Base-by-base conservation (phyloP, 2,888 invertebrate genomes). In the Drosophila picticornis region DNA sequence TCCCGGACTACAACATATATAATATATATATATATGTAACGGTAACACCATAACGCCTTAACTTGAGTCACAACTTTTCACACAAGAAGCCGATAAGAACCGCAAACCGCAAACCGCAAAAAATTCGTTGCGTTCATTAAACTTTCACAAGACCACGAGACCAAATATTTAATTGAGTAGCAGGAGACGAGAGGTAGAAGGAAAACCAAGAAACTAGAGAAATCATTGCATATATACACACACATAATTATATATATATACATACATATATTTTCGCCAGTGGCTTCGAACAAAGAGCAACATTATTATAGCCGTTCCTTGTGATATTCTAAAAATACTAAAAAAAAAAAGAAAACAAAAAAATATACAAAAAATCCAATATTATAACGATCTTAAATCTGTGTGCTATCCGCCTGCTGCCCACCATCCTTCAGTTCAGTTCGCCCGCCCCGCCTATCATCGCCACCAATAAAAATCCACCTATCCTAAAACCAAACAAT, bases 41-140 rank as follows among this genome's bases (percentile, higher is more conserved):
- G 81, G 77, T 80, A 83, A 77, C 83, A 83, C 82, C 82, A 84
- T 72, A 84, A 82, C 87, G 85, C 85, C 85, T 85, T 85, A 84
- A 89, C 81, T 84, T 77, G 77, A 81, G 69, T 86, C 89, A 88
- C 84, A 84, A 86, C 68, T 75, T 73, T 76, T 67, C 83, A 79
- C 67, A 75, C 71, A 73, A 52, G 66, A 27, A 29, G 46, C 25
- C 29, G 38, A 29, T 4, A 50, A 38, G 40, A 61, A 40, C 38
- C 38, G 50, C 38, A 34, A 60, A 73, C 70, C 72, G 66, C 74
- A 79, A 72, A 82, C 32, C 32, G 32, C 32, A 32, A 32, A 32
- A 69, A 68, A 16, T 81, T 77, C 84, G 80, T 71, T 75, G 88
- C 89, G 87, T 85, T 86, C 89, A 81, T 84, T 86, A 84, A 85